A percentile compares a stretch with the other conserved stretches of the same genome.
Conservation (phyloP, 1,140 invertebrate genomes). For the Argopecten irradians region DNA sequence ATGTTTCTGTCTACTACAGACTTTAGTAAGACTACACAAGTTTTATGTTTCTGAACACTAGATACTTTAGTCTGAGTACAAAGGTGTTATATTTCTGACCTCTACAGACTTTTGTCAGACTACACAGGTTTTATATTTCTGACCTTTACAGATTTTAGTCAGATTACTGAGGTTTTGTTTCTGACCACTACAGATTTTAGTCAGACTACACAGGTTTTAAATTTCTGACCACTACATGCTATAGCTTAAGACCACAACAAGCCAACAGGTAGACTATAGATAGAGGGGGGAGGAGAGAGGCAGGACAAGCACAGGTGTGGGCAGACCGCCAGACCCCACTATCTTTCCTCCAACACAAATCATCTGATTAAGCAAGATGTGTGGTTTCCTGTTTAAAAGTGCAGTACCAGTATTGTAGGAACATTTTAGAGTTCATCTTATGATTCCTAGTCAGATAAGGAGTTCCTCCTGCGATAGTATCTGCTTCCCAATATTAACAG, state of each 20-base stretch:
- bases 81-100: too few relatives aligned
- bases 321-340: constrained; percentile 3
- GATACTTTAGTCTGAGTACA: too few relatives aligned
- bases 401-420: constrained; percentile 20
- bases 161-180: neutral
- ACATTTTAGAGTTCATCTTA: constrained; percentile 7
- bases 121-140: too few relatives aligned
- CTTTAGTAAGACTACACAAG: too few relatives aligned
- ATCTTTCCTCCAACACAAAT: constrained; percentile 18
- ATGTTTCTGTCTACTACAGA: too few relatives aligned
- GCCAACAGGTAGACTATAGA: neutral
- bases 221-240: neutral
- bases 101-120: too few relatives aligned
- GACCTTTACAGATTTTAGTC: too few relatives aligned
- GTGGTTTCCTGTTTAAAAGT: constrained; percentile 16
- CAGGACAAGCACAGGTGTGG: constrained; percentile 9
- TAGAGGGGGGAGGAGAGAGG: neutral
- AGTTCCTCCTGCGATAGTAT: neutral
- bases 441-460: neutral
- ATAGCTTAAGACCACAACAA: neutral
- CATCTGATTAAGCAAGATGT: constrained; percentile 20
- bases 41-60: too few relatives aligned
- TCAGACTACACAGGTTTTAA: neutral
- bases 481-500: constrained; percentile 9
- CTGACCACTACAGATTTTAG: neutral